These are phyloP conservation scores for Plestiodon gilberti DNA, from an alignment of 2,113 vertebrate species.

Conservation along the genomic window DNA sequence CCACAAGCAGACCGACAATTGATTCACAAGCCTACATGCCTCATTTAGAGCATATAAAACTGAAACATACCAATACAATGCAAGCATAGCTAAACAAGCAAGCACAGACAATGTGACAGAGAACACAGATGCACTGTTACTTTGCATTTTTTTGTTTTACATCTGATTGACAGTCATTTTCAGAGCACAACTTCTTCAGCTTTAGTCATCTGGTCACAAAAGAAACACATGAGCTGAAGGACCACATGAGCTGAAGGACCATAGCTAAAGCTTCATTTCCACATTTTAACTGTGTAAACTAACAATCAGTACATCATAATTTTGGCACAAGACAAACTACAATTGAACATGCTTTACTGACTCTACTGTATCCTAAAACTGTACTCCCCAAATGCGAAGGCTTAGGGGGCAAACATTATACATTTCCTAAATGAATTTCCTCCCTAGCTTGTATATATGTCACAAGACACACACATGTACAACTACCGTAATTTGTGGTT, in stretches of 20 bases:
- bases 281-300: background rate
- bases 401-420: background rate
- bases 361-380: background rate
- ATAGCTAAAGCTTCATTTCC: background rate
- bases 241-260: background rate
- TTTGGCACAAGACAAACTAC: background rate
- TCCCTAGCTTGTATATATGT: background rate
- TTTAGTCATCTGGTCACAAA: background rate
- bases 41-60: background rate
- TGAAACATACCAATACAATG: background rate
- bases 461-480: background rate
- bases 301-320: background rate
- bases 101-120: background rate
- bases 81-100: no score
- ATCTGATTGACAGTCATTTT: background rate
- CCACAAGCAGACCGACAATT: background rate
- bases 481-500: background rate
- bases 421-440: background rate
- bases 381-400: background rate
- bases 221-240: background rate
- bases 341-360: background rate
- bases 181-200: background rate
- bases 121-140: background rate
- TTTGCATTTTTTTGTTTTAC: background rate
- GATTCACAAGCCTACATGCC: background rate